Conservation (phyloP, 2,113 vertebrate species). For the Thunnus maccoyii region DNA sequence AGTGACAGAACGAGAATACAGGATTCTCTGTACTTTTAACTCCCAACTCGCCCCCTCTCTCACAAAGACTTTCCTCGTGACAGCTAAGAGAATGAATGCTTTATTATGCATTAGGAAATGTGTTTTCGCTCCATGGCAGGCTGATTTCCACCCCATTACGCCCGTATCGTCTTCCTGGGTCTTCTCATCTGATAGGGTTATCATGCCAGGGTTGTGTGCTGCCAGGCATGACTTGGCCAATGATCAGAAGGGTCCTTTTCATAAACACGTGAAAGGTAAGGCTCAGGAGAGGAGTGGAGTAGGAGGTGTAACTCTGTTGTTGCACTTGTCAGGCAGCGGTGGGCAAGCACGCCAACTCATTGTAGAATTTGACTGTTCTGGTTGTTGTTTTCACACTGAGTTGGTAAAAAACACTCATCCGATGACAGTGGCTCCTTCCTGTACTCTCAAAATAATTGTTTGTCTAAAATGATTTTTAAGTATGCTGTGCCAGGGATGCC, state of each 20-base stretch:
- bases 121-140: conserved; percentile 60
- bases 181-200: conserved; percentile 68
- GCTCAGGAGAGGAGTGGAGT: conserved; percentile 43
- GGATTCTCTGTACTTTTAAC: conserved; percentile 70
- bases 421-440: not conserved
- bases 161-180: conserved; percentile 69
- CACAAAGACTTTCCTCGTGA: conserved; percentile 64
- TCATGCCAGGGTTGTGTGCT: conserved; percentile 49
- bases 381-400: conserved; percentile 40
- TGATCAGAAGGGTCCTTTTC: conserved; percentile 53
- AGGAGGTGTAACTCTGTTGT: conserved; percentile 38
- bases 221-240: conserved; percentile 61
- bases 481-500: not conserved
- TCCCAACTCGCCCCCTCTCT: conserved; percentile 42
- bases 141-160: conserved; percentile 73
- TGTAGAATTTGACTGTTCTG: conserved; percentile 9
- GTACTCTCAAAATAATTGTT: no score
- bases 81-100: conserved; percentile 67
- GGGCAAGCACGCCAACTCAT: conserved; percentile 14
- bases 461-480: no score
- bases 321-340: conserved; percentile 34
- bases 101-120: conserved; percentile 73
- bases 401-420: conserved; percentile 8
- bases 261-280: conserved; percentile 48
- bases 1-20: conserved; percentile 56